Evolutionary conservation across 2,888 invertebrate species (phyloP).

Genomic region (Diaprepes abbreviatus): DNA sequence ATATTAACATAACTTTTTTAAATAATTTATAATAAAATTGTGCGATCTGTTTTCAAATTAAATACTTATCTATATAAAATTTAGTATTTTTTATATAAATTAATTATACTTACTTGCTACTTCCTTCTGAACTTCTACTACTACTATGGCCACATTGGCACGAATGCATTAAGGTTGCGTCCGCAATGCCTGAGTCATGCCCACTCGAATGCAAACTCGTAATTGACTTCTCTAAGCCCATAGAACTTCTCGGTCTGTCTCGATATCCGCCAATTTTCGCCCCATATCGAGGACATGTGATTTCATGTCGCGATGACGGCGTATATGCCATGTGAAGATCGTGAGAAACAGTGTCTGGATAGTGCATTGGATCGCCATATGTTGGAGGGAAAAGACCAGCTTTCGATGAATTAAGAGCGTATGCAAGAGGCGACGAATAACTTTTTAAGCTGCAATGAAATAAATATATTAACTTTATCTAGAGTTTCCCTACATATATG

Average conservation of each 20-base stretch:
- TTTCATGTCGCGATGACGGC: conserved; percentile 55
- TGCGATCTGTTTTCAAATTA: no score
- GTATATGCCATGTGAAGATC: conserved; percentile 60
- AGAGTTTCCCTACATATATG: no score
- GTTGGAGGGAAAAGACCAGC: conserved; percentile 66
- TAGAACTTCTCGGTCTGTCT: conserved; percentile 62
- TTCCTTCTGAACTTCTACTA: conserved; percentile 77
- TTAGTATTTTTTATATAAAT: no score
- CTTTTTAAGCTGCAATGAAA: conserved; percentile 54
- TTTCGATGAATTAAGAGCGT: conserved; percentile 63
- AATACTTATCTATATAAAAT: no score
- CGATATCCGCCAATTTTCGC: conserved; percentile 53
- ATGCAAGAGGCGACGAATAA: conserved; percentile 62
- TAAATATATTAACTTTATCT: no score
- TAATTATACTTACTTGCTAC: conserved; percentile 76
- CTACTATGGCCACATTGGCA: conserved; percentile 79
- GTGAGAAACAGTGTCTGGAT: conserved; percentile 59
- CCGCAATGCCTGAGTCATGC: conserved; percentile 84
- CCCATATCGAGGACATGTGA: conserved; percentile 58
- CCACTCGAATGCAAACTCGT: conserved; percentile 87
- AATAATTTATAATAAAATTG: no score
- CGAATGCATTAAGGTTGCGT: conserved; percentile 65
- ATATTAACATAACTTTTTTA: no score
- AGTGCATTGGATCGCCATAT: conserved; percentile 65
- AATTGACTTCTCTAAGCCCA: conserved; percentile 78